These are phyloP conservation scores for Halictus ligatus DNA, from an alignment of 2,888 invertebrate genomes.

Conservation along the genomic window DNA sequence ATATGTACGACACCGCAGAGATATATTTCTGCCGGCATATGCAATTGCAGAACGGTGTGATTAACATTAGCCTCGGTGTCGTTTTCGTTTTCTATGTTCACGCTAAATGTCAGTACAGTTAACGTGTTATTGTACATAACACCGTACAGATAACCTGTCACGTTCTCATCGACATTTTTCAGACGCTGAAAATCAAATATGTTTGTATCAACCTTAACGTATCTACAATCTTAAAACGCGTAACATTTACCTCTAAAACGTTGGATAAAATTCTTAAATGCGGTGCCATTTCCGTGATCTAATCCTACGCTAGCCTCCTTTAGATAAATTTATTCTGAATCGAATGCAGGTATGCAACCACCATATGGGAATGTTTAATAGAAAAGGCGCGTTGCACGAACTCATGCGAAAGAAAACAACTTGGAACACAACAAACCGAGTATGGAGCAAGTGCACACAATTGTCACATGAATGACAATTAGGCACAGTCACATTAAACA, in stretches of 20 bases:
- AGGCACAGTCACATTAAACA: slow-evolving; percentile 1
- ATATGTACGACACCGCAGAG: slow-evolving; percentile 91
- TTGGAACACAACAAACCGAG: not conserved
- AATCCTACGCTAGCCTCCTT: slow-evolving; percentile 14
- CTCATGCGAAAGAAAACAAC: slow-evolving; percentile 20
- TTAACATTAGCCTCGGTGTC: slow-evolving; percentile 84
- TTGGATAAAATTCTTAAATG: slow-evolving; percentile 90
- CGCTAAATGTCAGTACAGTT: slow-evolving; percentile 89
- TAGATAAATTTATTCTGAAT: slow-evolving; percentile 34
- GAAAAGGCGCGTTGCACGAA: slow-evolving; percentile 35
- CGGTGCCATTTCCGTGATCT: slow-evolving; percentile 87
- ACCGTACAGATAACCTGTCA: slow-evolving; percentile 90
- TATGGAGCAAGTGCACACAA: not conserved
- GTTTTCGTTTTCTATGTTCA: slow-evolving; percentile 87
- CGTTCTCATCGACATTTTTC: slow-evolving; percentile 87
- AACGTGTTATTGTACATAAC: slow-evolving; percentile 90
- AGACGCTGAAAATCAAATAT: slow-evolving; percentile 87
- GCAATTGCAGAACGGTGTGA: slow-evolving; percentile 86
- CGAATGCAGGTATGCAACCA: slow-evolving; percentile 2
- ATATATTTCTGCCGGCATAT: slow-evolving; percentile 91
- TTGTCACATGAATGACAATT: not conserved
- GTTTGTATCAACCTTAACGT: not conserved
- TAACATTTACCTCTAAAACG: slow-evolving; percentile 87
- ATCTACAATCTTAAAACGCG: not conserved
- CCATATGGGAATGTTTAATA: slow-evolving; percentile 56